phyloP scores from a whole-genome alignment of 2,113 vertebrate genomes.

The Labeo rohita region DNA sequence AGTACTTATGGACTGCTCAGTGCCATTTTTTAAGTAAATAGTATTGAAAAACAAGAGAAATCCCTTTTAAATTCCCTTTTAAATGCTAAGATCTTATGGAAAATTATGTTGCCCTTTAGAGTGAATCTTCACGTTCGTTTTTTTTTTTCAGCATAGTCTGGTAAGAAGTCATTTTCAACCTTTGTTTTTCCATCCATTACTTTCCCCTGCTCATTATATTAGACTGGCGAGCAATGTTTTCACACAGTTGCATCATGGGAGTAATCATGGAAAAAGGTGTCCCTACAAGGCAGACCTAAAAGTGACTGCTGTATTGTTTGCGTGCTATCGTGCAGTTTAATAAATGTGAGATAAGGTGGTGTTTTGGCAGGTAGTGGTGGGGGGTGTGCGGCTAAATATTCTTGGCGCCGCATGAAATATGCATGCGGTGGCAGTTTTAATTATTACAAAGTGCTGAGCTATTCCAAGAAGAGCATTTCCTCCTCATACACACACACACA shows the following conservation, averaged over 20 bases:
- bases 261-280: neutral
- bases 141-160: neutral
- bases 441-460: slow-evolving; percentile 72
- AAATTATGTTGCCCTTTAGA: neutral
- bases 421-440: slow-evolving; percentile 70
- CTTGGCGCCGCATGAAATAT: slow-evolving; percentile 61
- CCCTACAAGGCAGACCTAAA: slow-evolving; percentile 10
- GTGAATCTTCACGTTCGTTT: neutral
- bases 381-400: slow-evolving; percentile 52
- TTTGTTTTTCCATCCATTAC: neutral
- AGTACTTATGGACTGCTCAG: neutral
- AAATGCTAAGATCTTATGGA: neutral
- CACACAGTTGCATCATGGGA: slow-evolving; percentile 29
- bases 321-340: slow-evolving; percentile 38
- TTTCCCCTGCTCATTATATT: neutral
- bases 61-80: neutral
- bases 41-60: neutral
- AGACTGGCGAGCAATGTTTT: neutral
- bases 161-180: neutral
- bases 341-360: slow-evolving; percentile 38
- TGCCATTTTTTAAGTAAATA: neutral
- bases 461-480: slow-evolving; percentile 54
- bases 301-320: slow-evolving; percentile 24
- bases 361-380: slow-evolving; percentile 51
- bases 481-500: slow-evolving; percentile 1